Base-by-base conservation (phyloP, 2,888 invertebrate genomes). In the Agriopis marginaria region DNA sequence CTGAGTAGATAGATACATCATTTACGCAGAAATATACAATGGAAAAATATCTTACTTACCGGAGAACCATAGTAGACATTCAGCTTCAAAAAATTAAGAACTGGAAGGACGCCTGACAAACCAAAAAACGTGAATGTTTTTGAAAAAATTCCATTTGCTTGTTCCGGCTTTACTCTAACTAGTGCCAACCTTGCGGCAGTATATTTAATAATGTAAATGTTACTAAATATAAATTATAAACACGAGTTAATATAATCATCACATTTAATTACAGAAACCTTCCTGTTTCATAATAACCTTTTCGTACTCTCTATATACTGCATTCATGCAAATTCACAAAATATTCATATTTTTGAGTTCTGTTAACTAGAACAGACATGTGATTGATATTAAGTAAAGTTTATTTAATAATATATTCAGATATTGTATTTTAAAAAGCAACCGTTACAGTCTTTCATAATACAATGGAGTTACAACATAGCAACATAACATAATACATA, bases 21-120 rank as follows among this genome's bases (percentile, higher is more conserved):
- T 40, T 40, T 1, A 1, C 12, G 3, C 6, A 1, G 47, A 12
- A 47, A 6, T 8, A 47, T 23, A 23, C 17, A 1, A 23, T 1
- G 17, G 17, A 23, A 23, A n/a, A 47, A 47, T 47, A 12, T 12
- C 10, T 45, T 45, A 47, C 12, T 47, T 47, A 47, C 47, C 47
- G n/a, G 7, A 14, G n/a, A n/a, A n/a, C 12, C 11, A 45, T 6
- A 7, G n/a, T 47, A n/a, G 12, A n/a, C 3, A n/a, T 6, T 7
- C n/a, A 47, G 12, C 47, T 51, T 54, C 11, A 54, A 54, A 11
- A n/a, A n/a, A 12, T 12, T 12, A 54, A 54, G 53, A 54, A 32
- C 39, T n/a, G 39, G 53, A 1, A 39, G 53, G n/a, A 39, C 11
- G 53, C 53, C 14, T 7, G 3, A 49, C 7, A n/a, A 0, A 54